These are phyloP conservation scores for Phodopus roborovskii DNA, from an alignment of 2,113 vertebrate species.

Conservation along the genomic window DNA sequence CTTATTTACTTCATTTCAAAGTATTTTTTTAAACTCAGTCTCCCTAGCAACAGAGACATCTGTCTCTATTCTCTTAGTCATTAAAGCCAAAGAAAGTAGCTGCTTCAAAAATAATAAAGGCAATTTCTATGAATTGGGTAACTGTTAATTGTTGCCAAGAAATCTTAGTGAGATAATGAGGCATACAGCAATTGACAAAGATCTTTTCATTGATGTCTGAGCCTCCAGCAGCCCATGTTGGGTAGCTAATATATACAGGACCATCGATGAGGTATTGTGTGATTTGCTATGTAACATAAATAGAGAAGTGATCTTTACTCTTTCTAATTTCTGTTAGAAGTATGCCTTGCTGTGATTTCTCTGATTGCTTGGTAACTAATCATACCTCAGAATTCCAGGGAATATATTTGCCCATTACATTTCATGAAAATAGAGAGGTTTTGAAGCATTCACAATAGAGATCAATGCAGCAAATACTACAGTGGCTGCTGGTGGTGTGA, in stretches of 20 bases:
- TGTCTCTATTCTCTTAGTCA: constrained; percentile 89
- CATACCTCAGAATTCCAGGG: constrained; percentile 79
- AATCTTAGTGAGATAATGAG: constrained; percentile 86
- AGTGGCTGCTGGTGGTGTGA: constrained; percentile 57
- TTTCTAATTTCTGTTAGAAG: constrained; percentile 81
- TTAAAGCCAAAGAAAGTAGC: constrained; percentile 87
- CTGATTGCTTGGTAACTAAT: constrained; percentile 78
- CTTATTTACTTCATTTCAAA: constrained; percentile 85
- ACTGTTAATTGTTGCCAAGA: constrained; percentile 88
- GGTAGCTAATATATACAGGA: constrained; percentile 82
- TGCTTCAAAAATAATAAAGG: constrained; percentile 88
- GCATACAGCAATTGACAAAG: constrained; percentile 83
- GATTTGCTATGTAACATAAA: constrained; percentile 74
- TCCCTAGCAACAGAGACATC: constrained; percentile 89
- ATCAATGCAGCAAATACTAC: constrained; percentile 66
- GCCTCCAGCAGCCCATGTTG: constrained; percentile 80
- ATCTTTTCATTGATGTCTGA: constrained; percentile 85
- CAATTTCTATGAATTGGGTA: constrained; percentile 85
- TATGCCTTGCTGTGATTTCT: constrained; percentile 71
- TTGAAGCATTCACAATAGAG: constrained; percentile 68
- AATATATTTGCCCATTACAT: constrained; percentile 62
- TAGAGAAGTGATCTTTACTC: constrained; percentile 79
- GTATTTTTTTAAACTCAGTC: constrained; percentile 77
- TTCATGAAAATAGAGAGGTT: constrained; percentile 74
- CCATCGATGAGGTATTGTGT: constrained; percentile 71